These are phyloP conservation scores for Hippocampus barbouri DNA, from an alignment of 2,113 vertebrate genomes.

Conservation along the genomic window DNA sequence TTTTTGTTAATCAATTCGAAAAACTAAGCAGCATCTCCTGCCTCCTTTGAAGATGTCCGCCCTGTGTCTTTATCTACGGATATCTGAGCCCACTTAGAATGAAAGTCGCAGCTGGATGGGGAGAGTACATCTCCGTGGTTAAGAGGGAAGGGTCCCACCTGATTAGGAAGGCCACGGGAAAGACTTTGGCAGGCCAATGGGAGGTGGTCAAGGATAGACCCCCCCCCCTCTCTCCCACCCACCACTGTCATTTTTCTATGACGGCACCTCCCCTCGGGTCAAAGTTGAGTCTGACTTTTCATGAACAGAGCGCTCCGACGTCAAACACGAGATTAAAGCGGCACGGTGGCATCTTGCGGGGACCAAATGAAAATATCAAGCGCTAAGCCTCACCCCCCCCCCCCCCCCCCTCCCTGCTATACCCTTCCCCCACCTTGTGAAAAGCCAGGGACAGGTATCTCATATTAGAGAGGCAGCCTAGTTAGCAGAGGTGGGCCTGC, in stretches of 20 bases:
- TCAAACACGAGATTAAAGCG: slow-evolving; percentile 87
- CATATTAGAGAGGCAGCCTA: slow-evolving; percentile 79
- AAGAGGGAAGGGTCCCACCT: slow-evolving; percentile 66
- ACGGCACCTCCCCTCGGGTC: slow-evolving; percentile 78
- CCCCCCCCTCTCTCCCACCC: slow-evolving; percentile 63
- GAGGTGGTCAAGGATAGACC: slow-evolving; percentile 72
- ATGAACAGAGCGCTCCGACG: slow-evolving; percentile 82
- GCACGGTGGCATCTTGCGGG: slow-evolving; percentile 79
- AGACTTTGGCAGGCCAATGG: slow-evolving; percentile 68
- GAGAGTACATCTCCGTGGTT: slow-evolving; percentile 49
- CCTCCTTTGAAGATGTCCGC: slow-evolving; percentile 5
- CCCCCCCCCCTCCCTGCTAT: slow-evolving; percentile 72
- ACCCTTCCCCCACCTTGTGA: slow-evolving; percentile 65
- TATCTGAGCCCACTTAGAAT: slow-evolving; percentile 39
- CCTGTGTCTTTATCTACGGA: slow-evolving; percentile 27
- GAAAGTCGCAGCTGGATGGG: slow-evolving; percentile 58
- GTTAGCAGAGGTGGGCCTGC: slow-evolving; percentile 68
- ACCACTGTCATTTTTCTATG: slow-evolving; percentile 70
- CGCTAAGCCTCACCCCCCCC: slow-evolving; percentile 72
- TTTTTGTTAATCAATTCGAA: background rate
- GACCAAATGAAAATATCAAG: slow-evolving; percentile 89
- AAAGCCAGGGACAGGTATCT: slow-evolving; percentile 79
- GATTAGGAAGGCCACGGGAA: slow-evolving; percentile 71
- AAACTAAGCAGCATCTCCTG: slow-evolving; percentile 5
- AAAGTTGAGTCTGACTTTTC: slow-evolving; percentile 83